These are phyloP conservation scores for Venustaconcha ellipsiformis DNA, from an alignment of 1,140 invertebrate genomes.

Conservation along the genomic window DNA sequence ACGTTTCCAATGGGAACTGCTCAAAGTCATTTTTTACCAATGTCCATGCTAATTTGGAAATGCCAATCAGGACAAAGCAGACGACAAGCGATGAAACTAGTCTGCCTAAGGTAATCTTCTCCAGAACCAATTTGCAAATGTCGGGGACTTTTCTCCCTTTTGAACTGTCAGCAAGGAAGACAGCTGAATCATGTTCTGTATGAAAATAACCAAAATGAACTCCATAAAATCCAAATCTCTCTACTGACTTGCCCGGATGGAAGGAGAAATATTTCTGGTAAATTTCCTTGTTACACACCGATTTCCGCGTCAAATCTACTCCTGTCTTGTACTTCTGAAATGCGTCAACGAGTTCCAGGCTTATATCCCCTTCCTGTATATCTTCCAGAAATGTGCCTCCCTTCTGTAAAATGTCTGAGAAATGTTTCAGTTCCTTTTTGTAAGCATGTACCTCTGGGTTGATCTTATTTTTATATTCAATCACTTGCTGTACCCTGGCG, in stretches of 20 bases:
- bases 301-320: slow-evolving; percentile 17
- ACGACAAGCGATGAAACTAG: not conserved
- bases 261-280: slow-evolving; percentile 28
- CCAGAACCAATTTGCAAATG: not conserved
- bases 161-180: slow-evolving; percentile 7
- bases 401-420: slow-evolving; percentile 39
- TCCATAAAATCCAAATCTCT: slow-evolving; percentile 11
- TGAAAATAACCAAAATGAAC: not conserved
- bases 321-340: slow-evolving; percentile 40
- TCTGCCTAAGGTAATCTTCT: slow-evolving; percentile 10
- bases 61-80: slow-evolving; percentile 8
- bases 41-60: slow-evolving; percentile 5
- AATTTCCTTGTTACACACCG: slow-evolving; percentile 21
- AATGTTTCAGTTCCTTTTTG: slow-evolving; percentile 36
- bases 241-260: slow-evolving; percentile 15
- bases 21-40: slow-evolving; percentile 6
- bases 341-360: slow-evolving; percentile 52
- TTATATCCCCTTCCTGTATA: slow-evolving; percentile 57
- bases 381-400: slow-evolving; percentile 51
- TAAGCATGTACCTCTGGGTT: slow-evolving; percentile 40
- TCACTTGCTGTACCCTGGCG: slow-evolving; percentile 35
- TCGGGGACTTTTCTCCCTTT: not conserved
- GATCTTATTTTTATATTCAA: slow-evolving; percentile 23
- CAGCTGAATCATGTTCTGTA: slow-evolving; percentile 1
- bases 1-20: not conserved